A percentile compares a stretch with the other conserved stretches of the same genome.
These are phyloP conservation scores for Didymodactylos carnosus DNA, from an alignment of 2,888 invertebrate genomes.

Conservation along the genomic window DNA sequence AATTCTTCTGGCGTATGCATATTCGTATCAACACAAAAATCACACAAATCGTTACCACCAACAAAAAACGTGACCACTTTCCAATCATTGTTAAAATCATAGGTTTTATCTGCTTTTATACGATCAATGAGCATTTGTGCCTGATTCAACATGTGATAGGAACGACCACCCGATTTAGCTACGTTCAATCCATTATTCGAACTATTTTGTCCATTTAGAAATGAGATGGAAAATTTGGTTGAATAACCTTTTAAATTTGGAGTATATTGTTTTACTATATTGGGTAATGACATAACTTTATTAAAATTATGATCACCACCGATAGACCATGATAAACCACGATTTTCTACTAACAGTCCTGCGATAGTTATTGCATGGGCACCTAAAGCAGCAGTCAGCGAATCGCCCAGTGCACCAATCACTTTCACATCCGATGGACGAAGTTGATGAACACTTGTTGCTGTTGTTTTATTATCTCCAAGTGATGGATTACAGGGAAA, in stretches of 20 bases:
- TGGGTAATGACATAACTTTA: conserved; percentile 21
- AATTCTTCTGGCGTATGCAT: conserved; percentile 20
- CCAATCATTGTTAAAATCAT: conserved; percentile 20
- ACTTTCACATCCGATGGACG: conserved; percentile 22
- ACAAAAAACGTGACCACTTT: conserved; percentile 19
- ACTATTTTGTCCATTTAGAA: neutral
- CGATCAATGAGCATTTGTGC: conserved; percentile 16
- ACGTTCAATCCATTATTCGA: neutral
- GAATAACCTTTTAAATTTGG: conserved; percentile 25
- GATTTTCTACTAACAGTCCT: conserved; percentile 20
- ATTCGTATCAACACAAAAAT: conserved; percentile 18
- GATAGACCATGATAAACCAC: conserved; percentile 23
- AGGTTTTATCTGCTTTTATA: conserved; percentile 8
- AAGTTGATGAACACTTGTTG: conserved; percentile 20
- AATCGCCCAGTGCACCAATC: conserved; percentile 24
- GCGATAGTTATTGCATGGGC: conserved; percentile 21
- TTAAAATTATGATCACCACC: conserved; percentile 22
- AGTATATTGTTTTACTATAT: conserved; percentile 26
- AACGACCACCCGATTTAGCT: conserved; percentile 18
- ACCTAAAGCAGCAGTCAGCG: conserved; percentile 24
- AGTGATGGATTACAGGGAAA: neutral
- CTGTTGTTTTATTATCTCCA: neutral
- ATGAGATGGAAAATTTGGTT: conserved; percentile 15
- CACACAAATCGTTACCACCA: conserved; percentile 20
- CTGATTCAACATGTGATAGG: conserved; percentile 18